phyloP scores from a whole-genome alignment of 2,888 invertebrate genomes.

The Caenorhabditis afra region DNA sequence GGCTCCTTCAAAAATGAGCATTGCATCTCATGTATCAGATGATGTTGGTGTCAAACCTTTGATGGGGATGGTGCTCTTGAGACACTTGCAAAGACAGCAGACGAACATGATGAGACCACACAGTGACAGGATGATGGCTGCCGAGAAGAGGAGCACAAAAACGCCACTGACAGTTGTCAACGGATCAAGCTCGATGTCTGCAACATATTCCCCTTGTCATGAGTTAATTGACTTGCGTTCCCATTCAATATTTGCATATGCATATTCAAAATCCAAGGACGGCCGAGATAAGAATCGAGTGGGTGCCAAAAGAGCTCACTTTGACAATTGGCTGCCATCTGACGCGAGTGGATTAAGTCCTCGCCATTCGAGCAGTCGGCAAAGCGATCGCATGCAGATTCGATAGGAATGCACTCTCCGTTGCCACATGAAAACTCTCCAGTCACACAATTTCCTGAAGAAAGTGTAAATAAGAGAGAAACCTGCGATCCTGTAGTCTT shows the following conservation, averaged over 20 bases:
- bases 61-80: constrained; percentile 43
- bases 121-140: constrained; percentile 52
- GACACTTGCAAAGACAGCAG: constrained; percentile 63
- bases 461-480: background rate
- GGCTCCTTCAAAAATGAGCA: constrained; percentile 15
- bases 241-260: constrained; percentile 34
- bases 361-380: constrained; percentile 69
- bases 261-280: constrained; percentile 45
- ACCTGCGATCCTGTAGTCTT: background rate
- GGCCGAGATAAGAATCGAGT: constrained; percentile 47
- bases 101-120: constrained; percentile 59
- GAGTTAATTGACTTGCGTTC: constrained; percentile 21
- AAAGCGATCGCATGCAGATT: constrained; percentile 67
- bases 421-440: constrained; percentile 70
- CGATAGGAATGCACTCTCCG: constrained; percentile 69
- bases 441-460: constrained; percentile 51
- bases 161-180: constrained; percentile 63
- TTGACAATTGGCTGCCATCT: constrained; percentile 67
- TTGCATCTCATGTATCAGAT: background rate
- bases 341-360: constrained; percentile 62
- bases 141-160: constrained; percentile 60
- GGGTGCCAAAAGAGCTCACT: constrained; percentile 44
- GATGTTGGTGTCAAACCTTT: constrained; percentile 42
- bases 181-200: constrained; percentile 66
- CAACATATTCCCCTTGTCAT: constrained; percentile 19